Evolutionary conservation across 2,888 invertebrate genomes (phyloP), one percentile per base, ranked within the genome.

Genomic region (Unio pictorum): DNA sequence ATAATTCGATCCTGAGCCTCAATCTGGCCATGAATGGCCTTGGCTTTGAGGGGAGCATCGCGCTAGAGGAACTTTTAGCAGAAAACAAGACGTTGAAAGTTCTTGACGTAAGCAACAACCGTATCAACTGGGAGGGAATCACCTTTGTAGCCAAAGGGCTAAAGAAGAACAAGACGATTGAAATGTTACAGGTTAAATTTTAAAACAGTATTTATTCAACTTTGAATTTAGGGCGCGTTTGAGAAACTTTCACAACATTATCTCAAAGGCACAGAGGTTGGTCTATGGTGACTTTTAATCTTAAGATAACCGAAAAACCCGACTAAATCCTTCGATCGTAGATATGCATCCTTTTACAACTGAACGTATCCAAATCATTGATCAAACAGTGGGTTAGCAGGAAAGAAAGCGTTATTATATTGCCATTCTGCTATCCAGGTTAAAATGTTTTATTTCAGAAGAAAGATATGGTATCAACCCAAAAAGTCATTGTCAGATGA

Each of bases 61-160:
- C 87, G 1, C 62, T 89, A 23, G 84, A 87, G 23, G 86, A 87
- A 57, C 75, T 83, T 11, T 70, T 89, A n/a, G 80, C 73, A 73
- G 74, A 80, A 60, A 89, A 89, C 76, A 81, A 74, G 26, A 77
- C 76, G 28, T 76, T 89, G 61, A 79, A 79, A 58, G 82, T 83
- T 64, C 73, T 89, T 30, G 85, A 88, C 71, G 63, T 89, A 61
- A 84, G 82, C 28, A 84, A 86, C 68, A 89, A 89, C 78, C 67
- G 88, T 8, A 88, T 89, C 69, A 86, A 86, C 77, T 89, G 89
- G 87, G 87, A 88, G 56, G 86, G 88, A 7, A 84, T 87, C 7
- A 75, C 82, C 1, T 83, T 82, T 66, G 75, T 89, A 23, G 81
- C 87, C 8, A 76, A 77, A 65, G 88, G 88, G 18, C 76, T 89